These are phyloP conservation scores for Stichopus chloronotus DNA, from an alignment of 35 echinoderm and acorn worm genomes.

Conservation along the genomic window DNA sequence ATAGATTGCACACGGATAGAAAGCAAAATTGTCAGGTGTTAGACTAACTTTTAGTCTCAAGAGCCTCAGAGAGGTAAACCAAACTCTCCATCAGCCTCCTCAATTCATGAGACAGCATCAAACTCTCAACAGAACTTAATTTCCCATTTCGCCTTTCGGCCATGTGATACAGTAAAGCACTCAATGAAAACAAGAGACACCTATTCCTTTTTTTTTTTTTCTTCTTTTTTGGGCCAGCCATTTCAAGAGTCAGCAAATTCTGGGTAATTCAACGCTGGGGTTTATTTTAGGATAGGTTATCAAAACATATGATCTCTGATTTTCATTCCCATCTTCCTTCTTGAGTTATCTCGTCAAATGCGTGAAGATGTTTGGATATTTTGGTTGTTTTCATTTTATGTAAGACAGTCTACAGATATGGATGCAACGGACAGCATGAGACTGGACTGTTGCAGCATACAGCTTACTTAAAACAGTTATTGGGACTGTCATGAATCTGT, in stretches of 20 bases:
- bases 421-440: too few relatives aligned
- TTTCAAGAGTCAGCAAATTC: not conserved
- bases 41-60: not conserved
- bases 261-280: not conserved
- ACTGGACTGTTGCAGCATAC: too few relatives aligned
- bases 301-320: slow-evolving; percentile 36
- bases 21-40: slow-evolving; percentile 4
- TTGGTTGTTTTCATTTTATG: too few relatives aligned
- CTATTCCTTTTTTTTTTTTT: not conserved
- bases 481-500: too few relatives aligned
- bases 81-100: not conserved
- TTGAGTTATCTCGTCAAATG: not conserved
- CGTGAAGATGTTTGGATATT: too few relatives aligned
- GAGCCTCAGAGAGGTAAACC: not conserved
- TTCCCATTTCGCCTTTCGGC: not conserved
- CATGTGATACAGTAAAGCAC: slow-evolving; percentile 2
- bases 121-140: slow-evolving; percentile 32
- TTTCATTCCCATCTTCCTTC: not conserved
- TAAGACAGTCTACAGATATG: too few relatives aligned
- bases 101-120: not conserved
- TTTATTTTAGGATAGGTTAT: slow-evolving; percentile 44
- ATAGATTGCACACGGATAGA: not conserved
- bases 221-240: not conserved
- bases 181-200: not conserved
- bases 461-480: too few relatives aligned